Evolutionary conservation across 2,888 invertebrate species (phyloP).

Genomic region (Thelaira solivaga): DNA sequence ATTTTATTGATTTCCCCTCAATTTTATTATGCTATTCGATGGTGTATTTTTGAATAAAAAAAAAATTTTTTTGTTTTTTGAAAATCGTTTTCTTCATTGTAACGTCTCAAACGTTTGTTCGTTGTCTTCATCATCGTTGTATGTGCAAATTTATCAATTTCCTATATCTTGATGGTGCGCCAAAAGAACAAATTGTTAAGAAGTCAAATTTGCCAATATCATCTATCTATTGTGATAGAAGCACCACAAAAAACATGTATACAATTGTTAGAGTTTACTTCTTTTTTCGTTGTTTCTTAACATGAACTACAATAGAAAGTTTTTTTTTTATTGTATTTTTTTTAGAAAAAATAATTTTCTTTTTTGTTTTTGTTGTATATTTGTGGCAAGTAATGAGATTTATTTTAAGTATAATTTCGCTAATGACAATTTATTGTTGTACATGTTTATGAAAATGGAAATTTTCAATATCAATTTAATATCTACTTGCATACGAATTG

Average conservation of each 20-base stretch:
- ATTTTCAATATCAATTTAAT: conserved; percentile 58
- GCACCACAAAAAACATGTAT: neutral
- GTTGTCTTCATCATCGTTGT: conserved; percentile 15
- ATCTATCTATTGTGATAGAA: conserved; percentile 48
- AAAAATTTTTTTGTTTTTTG: conserved; percentile 6
- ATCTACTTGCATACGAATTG: conserved; percentile 5
- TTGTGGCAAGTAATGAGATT: conserved; percentile 51
- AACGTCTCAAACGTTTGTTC: conserved; percentile 7
- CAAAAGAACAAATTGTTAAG: conserved; percentile 61
- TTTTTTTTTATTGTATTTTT: conserved; percentile 15
- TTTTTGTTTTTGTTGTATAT: neutral
- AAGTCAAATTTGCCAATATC: conserved; percentile 61
- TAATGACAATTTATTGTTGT: conserved; percentile 68
- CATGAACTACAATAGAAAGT: conserved; percentile 53
- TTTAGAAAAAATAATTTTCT: conserved; percentile 10
- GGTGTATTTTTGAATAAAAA: conserved; percentile 40
- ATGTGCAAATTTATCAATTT: conserved; percentile 70
- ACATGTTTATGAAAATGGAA: conserved; percentile 70
- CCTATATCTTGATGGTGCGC: conserved; percentile 69
- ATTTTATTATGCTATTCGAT: conserved; percentile 43
- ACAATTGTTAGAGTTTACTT: conserved; percentile 19
- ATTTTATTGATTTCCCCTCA: conserved; percentile 22
- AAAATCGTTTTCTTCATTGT: conserved; percentile 27
- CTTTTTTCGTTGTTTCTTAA: neutral
- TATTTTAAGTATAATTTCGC: conserved; percentile 64